Conservation (phyloP, 2,888 invertebrate genomes). For the Dynastes tityus region DNA sequence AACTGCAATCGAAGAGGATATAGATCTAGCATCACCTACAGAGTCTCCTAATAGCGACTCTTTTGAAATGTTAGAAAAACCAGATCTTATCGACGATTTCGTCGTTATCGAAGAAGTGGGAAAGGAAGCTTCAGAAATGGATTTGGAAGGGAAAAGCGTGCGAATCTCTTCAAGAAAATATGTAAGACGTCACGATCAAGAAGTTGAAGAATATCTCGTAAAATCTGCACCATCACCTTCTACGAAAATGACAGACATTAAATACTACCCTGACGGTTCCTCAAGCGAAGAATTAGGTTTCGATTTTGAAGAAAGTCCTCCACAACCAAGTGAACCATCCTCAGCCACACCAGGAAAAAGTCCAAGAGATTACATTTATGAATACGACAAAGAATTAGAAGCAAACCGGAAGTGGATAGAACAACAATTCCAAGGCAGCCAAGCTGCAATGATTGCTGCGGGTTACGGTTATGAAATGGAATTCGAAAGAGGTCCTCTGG, state of each 20-base stretch:
- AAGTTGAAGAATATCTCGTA: constrained; percentile 81
- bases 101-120: constrained; percentile 92
- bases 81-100: constrained; percentile 89
- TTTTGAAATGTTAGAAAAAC: constrained; percentile 90
- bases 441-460: constrained; percentile 74
- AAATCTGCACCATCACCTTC: constrained; percentile 80
- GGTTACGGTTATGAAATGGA: constrained; percentile 83
- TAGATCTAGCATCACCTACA: constrained; percentile 69
- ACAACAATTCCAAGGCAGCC: constrained; percentile 87
- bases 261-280: constrained; percentile 71
- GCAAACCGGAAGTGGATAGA: constrained; percentile 92
- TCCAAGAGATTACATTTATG: constrained; percentile 67
- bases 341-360: constrained; percentile 64
- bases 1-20: constrained; percentile 71
- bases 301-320: constrained; percentile 81
- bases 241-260: constrained; percentile 70
- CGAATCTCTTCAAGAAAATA: constrained; percentile 74
- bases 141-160: constrained; percentile 87
- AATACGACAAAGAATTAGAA: constrained; percentile 76
- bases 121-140: constrained; percentile 87
- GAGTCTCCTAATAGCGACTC: constrained; percentile 89
- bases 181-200: constrained; percentile 79
- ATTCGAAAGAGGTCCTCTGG: constrained; percentile 86
- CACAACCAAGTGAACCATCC: constrained; percentile 65
- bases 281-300: constrained; percentile 78